These are phyloP conservation scores for Chloroclysta siterata DNA, from an alignment of 2,888 invertebrate species.

Conservation along the genomic window DNA sequence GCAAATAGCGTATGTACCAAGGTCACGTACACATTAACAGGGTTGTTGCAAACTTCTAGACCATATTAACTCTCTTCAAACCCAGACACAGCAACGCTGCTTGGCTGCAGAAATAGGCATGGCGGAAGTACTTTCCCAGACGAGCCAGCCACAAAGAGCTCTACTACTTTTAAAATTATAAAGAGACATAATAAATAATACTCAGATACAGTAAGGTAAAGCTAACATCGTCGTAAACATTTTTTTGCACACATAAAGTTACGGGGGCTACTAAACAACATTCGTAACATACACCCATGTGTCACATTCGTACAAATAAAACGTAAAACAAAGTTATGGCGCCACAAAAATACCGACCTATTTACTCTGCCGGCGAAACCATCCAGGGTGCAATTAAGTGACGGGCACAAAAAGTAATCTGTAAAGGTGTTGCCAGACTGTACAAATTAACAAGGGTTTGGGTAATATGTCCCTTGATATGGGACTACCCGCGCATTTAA, in stretches of 20 bases:
- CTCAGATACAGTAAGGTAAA: no score
- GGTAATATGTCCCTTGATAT: conserved; percentile 27
- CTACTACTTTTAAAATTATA: no score
- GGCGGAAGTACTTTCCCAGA: no score
- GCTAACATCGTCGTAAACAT: not conserved
- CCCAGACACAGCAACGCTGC: no score
- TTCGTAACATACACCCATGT: conserved; percentile 3
- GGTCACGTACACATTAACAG: no score
- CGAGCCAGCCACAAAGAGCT: no score
- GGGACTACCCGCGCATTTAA: conserved; percentile 9
- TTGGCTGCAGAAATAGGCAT: no score
- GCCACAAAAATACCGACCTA: conserved; percentile 17
- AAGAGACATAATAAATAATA: no score
- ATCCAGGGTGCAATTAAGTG: conserved; percentile 42
- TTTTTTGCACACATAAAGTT: not conserved
- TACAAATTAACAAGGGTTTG: conserved; percentile 30
- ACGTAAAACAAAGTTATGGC: conserved; percentile 23
- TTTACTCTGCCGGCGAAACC: conserved; percentile 20
- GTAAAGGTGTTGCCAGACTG: conserved; percentile 30
- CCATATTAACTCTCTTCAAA: no score
- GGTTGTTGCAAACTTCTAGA: no score
- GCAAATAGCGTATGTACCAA: no score
- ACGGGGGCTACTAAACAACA: conserved; percentile 4
- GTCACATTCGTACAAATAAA: conserved; percentile 12
- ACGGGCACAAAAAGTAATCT: conserved; percentile 42